Percentiles rank a stretch among this genome's conserved stretches.
Conservation (phyloP, 2,797 vertebrate species). For the Microctenopoma steveboyesi region DNA sequence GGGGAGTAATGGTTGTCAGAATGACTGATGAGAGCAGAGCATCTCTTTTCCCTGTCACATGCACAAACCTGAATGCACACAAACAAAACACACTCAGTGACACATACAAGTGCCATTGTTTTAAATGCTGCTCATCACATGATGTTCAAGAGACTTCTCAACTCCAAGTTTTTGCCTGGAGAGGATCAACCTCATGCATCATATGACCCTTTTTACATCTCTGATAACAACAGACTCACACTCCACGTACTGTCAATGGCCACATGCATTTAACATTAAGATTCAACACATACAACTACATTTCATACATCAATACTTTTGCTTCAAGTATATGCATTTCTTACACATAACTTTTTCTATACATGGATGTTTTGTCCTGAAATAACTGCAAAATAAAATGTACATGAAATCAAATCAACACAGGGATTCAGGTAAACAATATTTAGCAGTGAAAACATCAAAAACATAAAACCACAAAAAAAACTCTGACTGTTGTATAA, state of each 20-base stretch:
- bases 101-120: constrained; percentile 77
- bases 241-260: constrained; percentile 27
- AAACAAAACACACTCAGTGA: constrained; percentile 34
- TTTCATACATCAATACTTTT: not conserved
- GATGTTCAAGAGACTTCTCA: constrained; percentile 84
- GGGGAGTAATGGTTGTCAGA: not conserved
- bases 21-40: not conserved
- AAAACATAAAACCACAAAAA: constrained; percentile 54
- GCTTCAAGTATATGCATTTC: not conserved
- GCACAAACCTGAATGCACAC: constrained; percentile 7
- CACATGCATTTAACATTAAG: constrained; percentile 28
- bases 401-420: not conserved
- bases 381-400: not conserved
- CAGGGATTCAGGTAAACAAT: constrained; percentile 17
- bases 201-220: constrained; percentile 76
- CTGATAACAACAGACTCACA: constrained; percentile 51
- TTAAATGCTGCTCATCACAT: constrained; percentile 81
- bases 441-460: constrained; percentile 7
- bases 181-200: constrained; percentile 79
- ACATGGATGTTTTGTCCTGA: not conserved
- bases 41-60: constrained; percentile 13
- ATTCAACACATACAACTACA: constrained; percentile 9
- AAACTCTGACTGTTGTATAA: constrained; percentile 64
- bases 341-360: not conserved
- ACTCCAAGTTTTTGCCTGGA: constrained; percentile 77